Conservation (phyloP, 2,113 vertebrate species). For the Actinemys pallida region DNA sequence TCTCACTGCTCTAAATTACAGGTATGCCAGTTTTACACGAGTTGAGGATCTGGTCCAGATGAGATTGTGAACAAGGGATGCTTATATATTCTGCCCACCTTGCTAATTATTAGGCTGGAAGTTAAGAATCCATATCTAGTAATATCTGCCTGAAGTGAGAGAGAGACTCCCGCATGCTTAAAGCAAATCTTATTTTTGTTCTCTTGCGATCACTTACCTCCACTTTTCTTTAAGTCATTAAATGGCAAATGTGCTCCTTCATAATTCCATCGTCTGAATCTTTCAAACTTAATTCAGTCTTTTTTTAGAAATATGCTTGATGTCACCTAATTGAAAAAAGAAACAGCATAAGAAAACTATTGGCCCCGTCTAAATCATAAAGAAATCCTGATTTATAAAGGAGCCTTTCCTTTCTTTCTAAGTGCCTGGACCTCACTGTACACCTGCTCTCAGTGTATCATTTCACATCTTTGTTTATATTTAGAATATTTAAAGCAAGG, state of each 20-base stretch:
- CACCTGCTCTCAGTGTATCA: no score
- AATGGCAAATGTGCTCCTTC: fast-evolving
- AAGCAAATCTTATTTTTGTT: fast-evolving
- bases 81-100: background rate
- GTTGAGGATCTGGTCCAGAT: fast-evolving
- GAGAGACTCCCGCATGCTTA: background rate
- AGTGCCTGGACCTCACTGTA: fast-evolving
- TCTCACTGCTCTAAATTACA: background rate
- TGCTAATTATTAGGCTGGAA: background rate
- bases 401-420: background rate
- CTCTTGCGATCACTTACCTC: fast-evolving
- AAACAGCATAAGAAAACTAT: background rate
- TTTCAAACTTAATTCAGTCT: background rate
- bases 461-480: fast-evolving
- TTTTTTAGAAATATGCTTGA: fast-evolving
- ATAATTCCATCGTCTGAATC: fast-evolving
- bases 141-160: background rate
- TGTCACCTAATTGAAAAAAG: background rate
- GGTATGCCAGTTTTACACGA: fast-evolving
- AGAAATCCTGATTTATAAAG: background rate
- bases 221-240: fast-evolving
- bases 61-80: background rate
- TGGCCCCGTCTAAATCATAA: background rate
- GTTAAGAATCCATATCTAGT: background rate
- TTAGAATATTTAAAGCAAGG: background rate